Evolutionary conservation across 2,797 vertebrate genomes (phyloP), one percentile per base, ranked within the genome.

Genomic region (Anas bahamensis): DNA sequence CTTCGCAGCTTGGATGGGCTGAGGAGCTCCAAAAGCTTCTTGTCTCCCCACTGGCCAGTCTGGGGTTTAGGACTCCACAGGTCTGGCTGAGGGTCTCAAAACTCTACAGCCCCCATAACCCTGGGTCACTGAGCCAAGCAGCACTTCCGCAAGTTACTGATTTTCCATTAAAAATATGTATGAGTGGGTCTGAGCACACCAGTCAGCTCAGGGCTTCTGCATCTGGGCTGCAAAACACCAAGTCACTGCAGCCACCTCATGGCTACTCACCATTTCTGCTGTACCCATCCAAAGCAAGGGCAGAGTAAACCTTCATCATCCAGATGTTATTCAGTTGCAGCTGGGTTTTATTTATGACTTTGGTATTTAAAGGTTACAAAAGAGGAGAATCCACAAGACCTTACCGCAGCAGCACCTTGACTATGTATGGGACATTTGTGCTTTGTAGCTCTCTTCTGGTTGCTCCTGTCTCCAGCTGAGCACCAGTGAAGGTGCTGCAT

Each of bases 21-120:
- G 26, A 15, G 65, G 33, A 72, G 69, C 83, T 95, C 86, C 82
- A 89, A 92, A 95, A 75, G 6, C 72, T 95, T 73, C 72, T 83
- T 33, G 31, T 59, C 52, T 73, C 48, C 56, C 28, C 70, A 77
- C 35, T 10, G 50, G 37, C 21, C 8, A 35, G 66, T 91, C n/a
- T 55, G 53, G 65, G 52, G 39, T 81, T 82, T 60, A 55, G 78
- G 44, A 28, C 23, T 35, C 33, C 64, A 33, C 57, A 44, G 42
- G 19, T 26, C 64, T 89, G 37, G 64, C 50, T 70, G 46, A 55
- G 73, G 87, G 76, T 88, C 89, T 94, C 2, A 1, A 35, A 94
- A 53, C 29, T 64, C 17, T 16, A 1, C 13, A 73, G 60, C 56
- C 84, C 29, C 41, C 77, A 29, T 33, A 63, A 12, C 17, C 37